Base-by-base conservation (phyloP, 2,888 invertebrate genomes). In the Nemotelus pantherinus region DNA sequence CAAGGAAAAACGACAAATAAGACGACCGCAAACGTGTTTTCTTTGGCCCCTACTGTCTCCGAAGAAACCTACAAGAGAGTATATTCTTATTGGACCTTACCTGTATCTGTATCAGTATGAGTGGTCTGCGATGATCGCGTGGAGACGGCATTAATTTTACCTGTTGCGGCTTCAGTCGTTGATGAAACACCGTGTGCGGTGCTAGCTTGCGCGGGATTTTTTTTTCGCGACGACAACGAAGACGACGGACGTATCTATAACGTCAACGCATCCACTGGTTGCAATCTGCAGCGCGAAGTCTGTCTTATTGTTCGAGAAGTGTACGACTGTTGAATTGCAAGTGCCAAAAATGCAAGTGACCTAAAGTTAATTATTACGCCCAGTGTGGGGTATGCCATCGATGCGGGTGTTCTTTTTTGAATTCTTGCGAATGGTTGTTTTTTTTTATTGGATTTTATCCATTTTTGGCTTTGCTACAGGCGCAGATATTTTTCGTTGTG, bases 131-230 rank as follows among this genome's bases (percentile, higher is more conserved):
- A n/a, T 41, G 60, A 63, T 43, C 47, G 68, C 5, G 41, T 5
- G 3, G 41, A 60, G 64, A 10, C 63, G 45, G 67, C 55, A 58
- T 67, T 58, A 48, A 67, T 70, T 45, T 77, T 77, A 77, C 77
- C 77, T 77, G 77, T 77, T 77, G 63, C 70, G 7, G 57, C 63
- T 68, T 79, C 77, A 79, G 79, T 79, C 77, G 77, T 55, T 79
- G 77, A 75, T 70, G 58, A 70, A 79, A 64, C 77, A 68, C 72
- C 74, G 79, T 70, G 77, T 75, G 25, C 25, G 77, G 78, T 77
- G 68, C 75, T 75, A 67, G 75, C 77, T 70, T 45, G 77, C 76
- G 75, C 77, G 71, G 77, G 43, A 6, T 25, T 63, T 25, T 25
- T n/a, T 25, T 43, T 57, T 71, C 57, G 65, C 50, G 55, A 1